Evolutionary conservation across 2,797 vertebrate genomes (phyloP).

Genomic region (Garrulus glandarius): DNA sequence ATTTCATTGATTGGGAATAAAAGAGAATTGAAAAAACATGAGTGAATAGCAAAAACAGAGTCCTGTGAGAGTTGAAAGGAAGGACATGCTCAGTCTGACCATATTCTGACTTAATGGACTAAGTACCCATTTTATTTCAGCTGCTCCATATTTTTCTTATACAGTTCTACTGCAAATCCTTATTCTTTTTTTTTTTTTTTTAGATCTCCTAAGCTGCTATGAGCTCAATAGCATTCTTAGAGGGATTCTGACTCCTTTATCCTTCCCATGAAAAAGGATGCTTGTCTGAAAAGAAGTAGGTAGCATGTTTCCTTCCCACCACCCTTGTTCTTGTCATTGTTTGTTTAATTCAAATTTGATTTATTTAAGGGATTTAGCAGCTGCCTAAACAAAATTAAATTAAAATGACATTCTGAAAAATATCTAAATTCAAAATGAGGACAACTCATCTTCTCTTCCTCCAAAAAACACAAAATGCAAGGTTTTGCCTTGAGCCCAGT

Average conservation of each 20-base stretch:
- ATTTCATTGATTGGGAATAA: not conserved
- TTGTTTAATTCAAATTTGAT: not conserved
- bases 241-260: not conserved
- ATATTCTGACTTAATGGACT: not conserved
- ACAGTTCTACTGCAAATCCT: not conserved
- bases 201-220: not conserved
- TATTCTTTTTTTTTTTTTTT: not conserved
- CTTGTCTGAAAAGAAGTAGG: not conserved
- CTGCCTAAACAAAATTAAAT: not conserved
- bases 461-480: not conserved
- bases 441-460: not conserved
- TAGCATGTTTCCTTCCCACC: not conserved
- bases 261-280: not conserved
- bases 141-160: not conserved
- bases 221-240: not conserved
- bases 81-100: not conserved
- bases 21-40: not conserved
- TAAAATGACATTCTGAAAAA: not conserved
- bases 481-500: not conserved
- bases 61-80: not conserved
- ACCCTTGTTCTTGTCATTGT: not conserved
- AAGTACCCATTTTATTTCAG: not conserved
- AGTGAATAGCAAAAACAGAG: not conserved
- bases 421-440: not conserved
- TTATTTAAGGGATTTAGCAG: not conserved